Conservation (phyloP, 2,113 vertebrate genomes). For the Scalopus aquaticus region DNA sequence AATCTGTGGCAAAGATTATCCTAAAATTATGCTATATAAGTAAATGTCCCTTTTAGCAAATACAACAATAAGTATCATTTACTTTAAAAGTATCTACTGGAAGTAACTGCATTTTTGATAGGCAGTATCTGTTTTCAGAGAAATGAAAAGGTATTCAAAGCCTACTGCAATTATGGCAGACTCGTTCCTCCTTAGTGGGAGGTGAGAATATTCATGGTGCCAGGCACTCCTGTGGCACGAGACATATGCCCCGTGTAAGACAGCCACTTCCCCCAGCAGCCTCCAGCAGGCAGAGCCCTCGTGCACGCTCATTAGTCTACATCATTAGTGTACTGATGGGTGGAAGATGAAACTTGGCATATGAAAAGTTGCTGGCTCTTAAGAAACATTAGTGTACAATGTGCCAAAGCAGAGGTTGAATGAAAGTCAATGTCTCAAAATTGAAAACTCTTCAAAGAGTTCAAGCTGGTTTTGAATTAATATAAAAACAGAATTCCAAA, state of each 20-base stretch:
- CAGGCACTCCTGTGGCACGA: background rate
- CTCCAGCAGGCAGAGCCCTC: background rate
- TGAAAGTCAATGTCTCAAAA: conserved; percentile 3
- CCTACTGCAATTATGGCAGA: background rate
- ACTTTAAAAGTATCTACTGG: background rate
- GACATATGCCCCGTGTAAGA: background rate
- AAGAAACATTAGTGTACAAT: background rate
- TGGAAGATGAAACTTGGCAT: background rate
- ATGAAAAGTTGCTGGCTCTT: background rate
- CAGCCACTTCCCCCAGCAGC: too few species aligned
- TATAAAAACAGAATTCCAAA: background rate
- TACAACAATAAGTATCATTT: background rate
- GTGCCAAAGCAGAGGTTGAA: background rate
- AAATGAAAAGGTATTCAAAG: background rate
- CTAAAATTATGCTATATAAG: background rate
- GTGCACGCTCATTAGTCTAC: background rate
- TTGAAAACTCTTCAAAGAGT: background rate
- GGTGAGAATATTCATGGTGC: background rate
- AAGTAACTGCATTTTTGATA: background rate
- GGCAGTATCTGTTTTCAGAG: background rate
- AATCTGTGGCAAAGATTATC: background rate
- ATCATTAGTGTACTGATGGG: background rate
- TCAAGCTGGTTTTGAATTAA: conserved; percentile 14
- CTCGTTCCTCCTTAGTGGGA: background rate
- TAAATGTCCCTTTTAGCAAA: background rate